Evolutionary conservation across 2,797 vertebrate genomes (phyloP), one percentile per base, ranked within the genome.

Genomic region (Halcyon badia): DNA sequence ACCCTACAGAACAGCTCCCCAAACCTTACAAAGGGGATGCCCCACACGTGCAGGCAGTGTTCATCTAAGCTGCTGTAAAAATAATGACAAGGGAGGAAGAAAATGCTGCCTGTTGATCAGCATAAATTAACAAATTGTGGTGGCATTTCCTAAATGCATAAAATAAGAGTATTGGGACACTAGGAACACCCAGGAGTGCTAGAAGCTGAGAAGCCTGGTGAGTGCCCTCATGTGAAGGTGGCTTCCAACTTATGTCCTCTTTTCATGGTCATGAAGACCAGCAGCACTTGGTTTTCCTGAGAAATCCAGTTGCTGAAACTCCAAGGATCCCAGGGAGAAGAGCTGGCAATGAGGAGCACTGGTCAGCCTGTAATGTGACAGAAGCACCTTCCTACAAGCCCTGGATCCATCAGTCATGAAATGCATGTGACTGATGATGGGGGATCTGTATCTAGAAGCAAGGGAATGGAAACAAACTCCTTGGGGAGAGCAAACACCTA

Each of bases 351-450:
- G 39, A 70, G 68, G 35, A 95, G 84, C 78, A 33, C 24, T 78
- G 24, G 30, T 10, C 9, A 78, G 78, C 17, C 31, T 26, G 31
- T 41, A 7, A 5, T 1, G 31, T 0, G 2, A 76, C 41, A 76
- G 44, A 41, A 56, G 11, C n/a, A 15, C 39, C 60, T 76, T 24
- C 46, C 33, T 16, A 69, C 13, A 26, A 48, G 39, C 58, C n/a
- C 54, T 62, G 60, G 68, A 71, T 46, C 60, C 60, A 58, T 64
- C 60, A 73, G 54, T 39, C 33, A 31, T 2, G 5, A 79, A 57
- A 58, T 1, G 2, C 2, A 10, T 3, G 57, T 5, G 21, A 44
- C 14, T 46, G 30, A 0, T 4, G 15, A 0, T 54, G 69, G 56
- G 35, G 7, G 11, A 83, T 18, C 28, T 71, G 39, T 11, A 28